Conservation (phyloP, 2,797 vertebrate genomes). For the Sciaenops ocellatus region DNA sequence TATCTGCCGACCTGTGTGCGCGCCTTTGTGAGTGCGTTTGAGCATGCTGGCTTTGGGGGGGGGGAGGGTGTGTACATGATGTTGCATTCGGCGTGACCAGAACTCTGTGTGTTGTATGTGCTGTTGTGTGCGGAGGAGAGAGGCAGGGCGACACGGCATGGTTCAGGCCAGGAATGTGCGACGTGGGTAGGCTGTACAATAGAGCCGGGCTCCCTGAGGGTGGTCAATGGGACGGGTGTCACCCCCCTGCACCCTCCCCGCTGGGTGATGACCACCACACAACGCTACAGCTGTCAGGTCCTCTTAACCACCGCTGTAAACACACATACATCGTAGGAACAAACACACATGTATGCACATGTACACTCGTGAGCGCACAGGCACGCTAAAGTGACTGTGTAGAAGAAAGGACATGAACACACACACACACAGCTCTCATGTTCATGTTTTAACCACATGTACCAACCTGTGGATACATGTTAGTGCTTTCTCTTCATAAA, state of each 20-base stretch:
- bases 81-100: constrained; percentile 52
- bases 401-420: constrained; percentile 18
- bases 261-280: constrained; percentile 79
- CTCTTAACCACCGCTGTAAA: constrained; percentile 70
- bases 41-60: constrained; percentile 26
- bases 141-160: constrained; percentile 57
- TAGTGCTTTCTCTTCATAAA: constrained; percentile 1
- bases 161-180: constrained; percentile 79
- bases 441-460: constrained; percentile 10
- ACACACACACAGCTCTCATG: constrained; percentile 11
- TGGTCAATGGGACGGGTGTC: constrained; percentile 79
- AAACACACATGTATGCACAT: constrained; percentile 29
- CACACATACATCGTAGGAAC: constrained; percentile 41
- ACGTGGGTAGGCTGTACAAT: constrained; percentile 80
- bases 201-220: constrained; percentile 78
- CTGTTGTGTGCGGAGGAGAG: constrained; percentile 49
- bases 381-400: background rate
- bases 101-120: constrained; percentile 61
- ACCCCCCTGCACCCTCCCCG: constrained; percentile 75
- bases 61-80: constrained; percentile 31
- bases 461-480: constrained; percentile 8
- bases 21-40: constrained; percentile 55
- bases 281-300: constrained; percentile 81
- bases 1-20: constrained; percentile 45
- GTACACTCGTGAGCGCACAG: background rate